Conservation (phyloP, 2,797 vertebrate species). For the Acanthurus tractus region DNA sequence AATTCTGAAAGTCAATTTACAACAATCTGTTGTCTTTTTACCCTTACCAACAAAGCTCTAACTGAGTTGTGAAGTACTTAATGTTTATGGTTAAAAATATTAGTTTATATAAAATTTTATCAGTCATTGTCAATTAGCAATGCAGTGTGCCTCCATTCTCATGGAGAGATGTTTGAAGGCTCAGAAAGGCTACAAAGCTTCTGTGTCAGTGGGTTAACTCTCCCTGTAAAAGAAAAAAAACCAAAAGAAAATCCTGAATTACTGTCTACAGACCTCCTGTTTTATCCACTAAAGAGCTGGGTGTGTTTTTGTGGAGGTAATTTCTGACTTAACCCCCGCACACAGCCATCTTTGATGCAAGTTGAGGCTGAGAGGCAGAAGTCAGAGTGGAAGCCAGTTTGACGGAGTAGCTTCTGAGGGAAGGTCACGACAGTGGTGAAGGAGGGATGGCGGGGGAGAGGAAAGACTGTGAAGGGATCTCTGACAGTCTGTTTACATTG, state of each 20-base stretch:
- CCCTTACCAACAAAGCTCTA: too few species aligned
- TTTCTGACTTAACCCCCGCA: slow-evolving; percentile 38
- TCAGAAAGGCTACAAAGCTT: not conserved
- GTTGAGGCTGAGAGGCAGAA: slow-evolving; percentile 57
- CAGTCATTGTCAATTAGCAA: not conserved
- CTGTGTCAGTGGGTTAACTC: slow-evolving; percentile 19
- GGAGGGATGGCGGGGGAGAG: slow-evolving; percentile 25
- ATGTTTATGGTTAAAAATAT: too few species aligned
- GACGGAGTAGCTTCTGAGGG: slow-evolving; percentile 59
- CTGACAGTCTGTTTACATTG: slow-evolving; percentile 68
- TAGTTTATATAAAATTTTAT: too few species aligned
- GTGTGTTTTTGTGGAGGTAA: slow-evolving; percentile 38
- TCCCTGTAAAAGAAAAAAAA: too few species aligned
- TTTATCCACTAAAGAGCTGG: slow-evolving; percentile 41
- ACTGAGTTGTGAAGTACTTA: too few species aligned
- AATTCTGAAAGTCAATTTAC: not conserved
- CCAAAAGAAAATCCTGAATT: slow-evolving; percentile 24
- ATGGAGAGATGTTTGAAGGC: slow-evolving; percentile 1
- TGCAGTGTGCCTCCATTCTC: not conserved
- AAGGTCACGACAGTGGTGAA: slow-evolving; percentile 58
- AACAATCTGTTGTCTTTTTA: not conserved
- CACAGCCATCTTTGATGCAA: slow-evolving; percentile 61
- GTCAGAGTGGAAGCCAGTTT: slow-evolving; percentile 54
- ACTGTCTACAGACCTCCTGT: slow-evolving; percentile 49
- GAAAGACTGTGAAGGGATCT: slow-evolving; percentile 55